Conservation (phyloP, 2,797 vertebrate genomes). For the Cygnus olor region DNA sequence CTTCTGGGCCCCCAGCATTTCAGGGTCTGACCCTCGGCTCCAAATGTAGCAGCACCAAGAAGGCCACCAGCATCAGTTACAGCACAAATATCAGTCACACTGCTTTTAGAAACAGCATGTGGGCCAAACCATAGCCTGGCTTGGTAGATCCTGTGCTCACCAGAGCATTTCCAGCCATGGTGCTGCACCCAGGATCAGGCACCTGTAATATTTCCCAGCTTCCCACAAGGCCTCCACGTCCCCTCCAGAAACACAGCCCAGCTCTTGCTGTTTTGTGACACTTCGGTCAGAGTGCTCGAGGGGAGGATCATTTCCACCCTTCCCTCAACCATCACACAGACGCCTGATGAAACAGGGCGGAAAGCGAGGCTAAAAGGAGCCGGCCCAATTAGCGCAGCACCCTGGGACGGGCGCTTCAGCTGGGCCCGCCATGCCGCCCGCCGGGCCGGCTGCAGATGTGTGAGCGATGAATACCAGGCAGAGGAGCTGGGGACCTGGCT, state of each 20-base stretch:
- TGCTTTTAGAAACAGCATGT: not conserved
- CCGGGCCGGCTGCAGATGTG: constrained; percentile 32
- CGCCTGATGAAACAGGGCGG: not conserved
- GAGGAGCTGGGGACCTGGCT: constrained; percentile 30
- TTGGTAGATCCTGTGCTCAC: not conserved
- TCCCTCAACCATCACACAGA: not conserved
- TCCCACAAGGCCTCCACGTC: not conserved
- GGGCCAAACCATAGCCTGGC: not conserved
- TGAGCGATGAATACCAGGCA: not conserved
- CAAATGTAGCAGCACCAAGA: accelerated
- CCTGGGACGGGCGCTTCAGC: constrained; percentile 34
- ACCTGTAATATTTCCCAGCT: not conserved
- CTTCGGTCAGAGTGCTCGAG: not conserved
- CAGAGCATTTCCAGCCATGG: not conserved
- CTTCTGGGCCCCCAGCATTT: not conserved
- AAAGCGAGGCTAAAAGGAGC: not conserved
- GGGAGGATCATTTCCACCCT: not conserved
- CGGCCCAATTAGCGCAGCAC: constrained; percentile 42
- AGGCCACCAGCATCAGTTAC: not conserved
- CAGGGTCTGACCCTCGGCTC: not conserved
- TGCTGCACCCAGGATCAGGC: not conserved
- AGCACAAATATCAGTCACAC: not conserved
- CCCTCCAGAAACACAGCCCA: not conserved
- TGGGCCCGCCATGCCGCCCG: not conserved
- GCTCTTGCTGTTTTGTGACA: not conserved